phyloP scores from a whole-genome alignment of 2,113 vertebrate species.

The Cebidichthys violaceus region DNA sequence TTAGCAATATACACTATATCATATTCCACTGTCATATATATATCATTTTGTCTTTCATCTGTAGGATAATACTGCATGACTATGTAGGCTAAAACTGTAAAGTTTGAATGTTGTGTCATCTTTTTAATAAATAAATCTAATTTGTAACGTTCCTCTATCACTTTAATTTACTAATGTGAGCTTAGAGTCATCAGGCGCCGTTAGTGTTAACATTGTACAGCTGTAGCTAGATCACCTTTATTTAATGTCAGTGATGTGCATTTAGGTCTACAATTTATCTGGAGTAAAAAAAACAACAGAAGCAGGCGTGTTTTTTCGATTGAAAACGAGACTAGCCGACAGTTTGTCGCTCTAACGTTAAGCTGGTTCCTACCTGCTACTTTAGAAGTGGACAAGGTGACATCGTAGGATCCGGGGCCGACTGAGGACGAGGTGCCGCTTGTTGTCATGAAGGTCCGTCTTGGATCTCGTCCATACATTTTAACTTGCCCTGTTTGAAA shows the following conservation, averaged over 20 bases:
- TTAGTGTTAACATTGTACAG: neutral
- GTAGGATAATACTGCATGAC: neutral
- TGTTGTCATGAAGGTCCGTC: conserved; percentile 58
- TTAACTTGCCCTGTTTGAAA: neutral
- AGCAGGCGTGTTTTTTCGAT: neutral
- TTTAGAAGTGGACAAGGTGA: conserved; percentile 11
- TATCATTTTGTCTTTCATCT: neutral
- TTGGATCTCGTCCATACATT: conserved; percentile 77
- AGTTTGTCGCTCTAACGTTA: neutral
- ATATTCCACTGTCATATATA: neutral
- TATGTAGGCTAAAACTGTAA: too few species aligned
- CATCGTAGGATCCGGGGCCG: conserved; percentile 79
- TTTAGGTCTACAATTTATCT: neutral
- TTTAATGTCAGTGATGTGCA: neutral
- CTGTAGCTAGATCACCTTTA: neutral
- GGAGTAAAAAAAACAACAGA: neutral
- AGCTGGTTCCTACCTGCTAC: conserved; percentile 55
- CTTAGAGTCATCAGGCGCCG: neutral
- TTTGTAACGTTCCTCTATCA: neutral
- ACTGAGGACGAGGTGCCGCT: conserved; percentile 55
- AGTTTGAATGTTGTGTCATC: neutral
- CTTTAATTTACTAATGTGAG: too few species aligned
- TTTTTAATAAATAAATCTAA: neutral
- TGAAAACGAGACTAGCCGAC: neutral
- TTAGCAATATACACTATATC: neutral